A percentile compares a stretch with the other conserved stretches of the same genome.
phyloP scores from a whole-genome alignment of 2,888 invertebrate species.

The Sesamia inferens region DNA sequence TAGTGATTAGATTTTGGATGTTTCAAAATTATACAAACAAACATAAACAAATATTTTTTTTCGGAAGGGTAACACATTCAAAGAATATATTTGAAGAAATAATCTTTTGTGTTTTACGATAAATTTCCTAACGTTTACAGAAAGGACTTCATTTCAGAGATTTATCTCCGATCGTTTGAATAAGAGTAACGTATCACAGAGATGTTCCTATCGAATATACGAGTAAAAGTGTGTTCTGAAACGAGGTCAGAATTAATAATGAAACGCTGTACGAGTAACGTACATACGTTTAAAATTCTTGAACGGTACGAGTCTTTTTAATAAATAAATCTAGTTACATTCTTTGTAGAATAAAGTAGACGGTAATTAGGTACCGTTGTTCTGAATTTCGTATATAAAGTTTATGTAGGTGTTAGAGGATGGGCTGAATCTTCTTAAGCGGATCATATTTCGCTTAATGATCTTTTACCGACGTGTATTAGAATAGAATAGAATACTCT shows the following conservation, averaged over 20 bases:
- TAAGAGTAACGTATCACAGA: conserved; percentile 32
- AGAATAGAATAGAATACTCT: not conserved
- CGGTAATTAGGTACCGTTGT: conserved; percentile 7
- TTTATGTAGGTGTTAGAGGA: not conserved
- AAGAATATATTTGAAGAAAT: not conserved
- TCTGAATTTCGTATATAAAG: not conserved
- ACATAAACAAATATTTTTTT: not conserved
- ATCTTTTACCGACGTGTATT: not conserved
- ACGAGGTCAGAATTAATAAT: conserved; percentile 49
- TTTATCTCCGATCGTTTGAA: conserved; percentile 37
- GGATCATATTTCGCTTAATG: not conserved
- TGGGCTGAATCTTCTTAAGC: not conserved
- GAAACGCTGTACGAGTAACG: conserved; percentile 7
- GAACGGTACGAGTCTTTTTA: conserved; percentile 17
- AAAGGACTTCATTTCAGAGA: conserved; percentile 26
- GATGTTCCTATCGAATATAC: conserved; percentile 35
- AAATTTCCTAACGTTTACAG: conserved; percentile 7
- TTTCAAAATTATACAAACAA: not conserved
- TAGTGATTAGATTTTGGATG: not conserved
- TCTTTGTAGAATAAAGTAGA: conserved; percentile 7
- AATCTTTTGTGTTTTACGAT: not conserved
- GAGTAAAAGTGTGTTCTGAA: conserved; percentile 29
- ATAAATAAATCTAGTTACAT: conserved; percentile 7
- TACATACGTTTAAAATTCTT: conserved; percentile 26
- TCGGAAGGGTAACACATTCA: not conserved